Conservation (phyloP, 2,888 invertebrate genomes). For the Pecten maximus region DNA sequence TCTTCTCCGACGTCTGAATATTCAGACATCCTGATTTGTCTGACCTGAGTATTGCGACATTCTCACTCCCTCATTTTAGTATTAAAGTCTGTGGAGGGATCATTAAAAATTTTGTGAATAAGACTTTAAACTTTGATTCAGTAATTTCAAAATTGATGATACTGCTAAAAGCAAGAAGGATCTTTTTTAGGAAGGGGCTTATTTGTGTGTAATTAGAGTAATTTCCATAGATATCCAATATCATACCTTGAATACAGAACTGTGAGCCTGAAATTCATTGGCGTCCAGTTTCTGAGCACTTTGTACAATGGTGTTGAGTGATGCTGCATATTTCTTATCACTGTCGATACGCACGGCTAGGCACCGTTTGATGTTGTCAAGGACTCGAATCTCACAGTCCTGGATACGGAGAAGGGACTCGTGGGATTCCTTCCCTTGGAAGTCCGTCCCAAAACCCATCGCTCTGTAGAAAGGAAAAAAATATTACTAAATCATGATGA, state of each 20-base stretch:
- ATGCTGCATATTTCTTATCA: constrained; percentile 94
- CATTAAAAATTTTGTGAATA: no score
- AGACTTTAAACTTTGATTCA: no score
- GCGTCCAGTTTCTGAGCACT: constrained; percentile 77
- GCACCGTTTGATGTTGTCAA: constrained; percentile 95
- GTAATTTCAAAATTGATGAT: no score
- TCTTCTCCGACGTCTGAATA: no score
- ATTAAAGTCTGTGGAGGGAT: no score
- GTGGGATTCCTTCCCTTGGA: constrained; percentile 94
- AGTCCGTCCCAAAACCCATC: constrained; percentile 90
- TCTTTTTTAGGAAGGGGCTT: no score
- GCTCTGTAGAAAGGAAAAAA: not conserved
- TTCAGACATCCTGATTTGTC: no score
- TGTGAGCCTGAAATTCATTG: constrained; percentile 73
- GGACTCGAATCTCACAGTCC: constrained; percentile 94
- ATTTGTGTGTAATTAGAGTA: no score
- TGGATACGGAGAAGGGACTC: constrained; percentile 94
- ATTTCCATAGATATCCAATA: constrained; percentile 33
- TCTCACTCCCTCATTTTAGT: no score
- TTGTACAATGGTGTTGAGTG: constrained; percentile 85
- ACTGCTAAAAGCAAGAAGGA: no score
- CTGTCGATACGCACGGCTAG: constrained; percentile 93
- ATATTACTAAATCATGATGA: not conserved
- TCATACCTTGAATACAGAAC: constrained; percentile 74
- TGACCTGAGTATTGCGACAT: no score